Base-by-base conservation (phyloP, 2,113 vertebrate genomes). In the Nibea albiflora region DNA sequence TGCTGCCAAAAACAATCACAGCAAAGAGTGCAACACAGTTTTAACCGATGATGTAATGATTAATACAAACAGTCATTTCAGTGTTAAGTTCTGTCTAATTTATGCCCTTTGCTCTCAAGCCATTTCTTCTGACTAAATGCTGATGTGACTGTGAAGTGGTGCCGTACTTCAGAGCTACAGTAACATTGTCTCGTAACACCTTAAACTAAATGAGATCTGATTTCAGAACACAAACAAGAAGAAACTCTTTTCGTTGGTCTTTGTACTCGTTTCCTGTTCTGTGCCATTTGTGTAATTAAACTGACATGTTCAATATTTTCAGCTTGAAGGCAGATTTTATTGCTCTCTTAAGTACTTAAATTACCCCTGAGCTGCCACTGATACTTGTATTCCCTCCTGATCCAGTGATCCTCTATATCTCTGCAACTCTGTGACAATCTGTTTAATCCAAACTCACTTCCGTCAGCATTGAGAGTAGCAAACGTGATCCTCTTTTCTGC, bases 401-500 rank as follows among this genome's bases (percentile, higher is more conserved):
- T 57, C 67, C 61, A 63, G 17, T 56, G 16, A 74, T 77, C 24
- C 66, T 57, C 8, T 0, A 0, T 49, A 44, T 73, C 8, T 14
- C 31, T 63, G 35, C 49, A 70, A 62, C 72, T 58, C 76, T 47
- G 49, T 11, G 46, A 52, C 28, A 49, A 44, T 63, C 81, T 52
- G 26, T 57, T 49, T 19, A 62, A 85, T 77, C 49, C 84, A 75
- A 61, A 96, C 98, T 99, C 94, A 99, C 98, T 98, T 94, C 98
- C 97, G 0, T 99, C 98, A 0, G 94, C 93, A 88, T 97, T 99
- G 49, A 99, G 95, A 0, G 98, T 99, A 61, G 98, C 97, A 28
- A 99, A 99, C 85, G 95, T 97, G 88, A 96, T 95, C 90, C 96
- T 96, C 89, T 99, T 99, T 91, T 99, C 98, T 0, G 97, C 96